Conservation (phyloP, 92 coral and sea anemone species). For the Pocillopora meandrina region DNA sequence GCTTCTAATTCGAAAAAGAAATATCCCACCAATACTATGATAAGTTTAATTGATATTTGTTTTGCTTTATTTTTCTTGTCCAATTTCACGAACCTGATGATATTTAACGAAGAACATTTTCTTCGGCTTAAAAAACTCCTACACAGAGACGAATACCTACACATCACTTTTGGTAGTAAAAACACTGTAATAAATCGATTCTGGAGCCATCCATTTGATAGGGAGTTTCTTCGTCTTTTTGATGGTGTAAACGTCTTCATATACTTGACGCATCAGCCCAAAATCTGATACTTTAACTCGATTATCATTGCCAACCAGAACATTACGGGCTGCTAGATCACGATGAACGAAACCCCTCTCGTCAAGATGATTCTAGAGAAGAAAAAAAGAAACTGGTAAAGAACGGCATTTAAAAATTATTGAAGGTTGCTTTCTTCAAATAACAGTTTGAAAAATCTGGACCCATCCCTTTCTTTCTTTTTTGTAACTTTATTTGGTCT, state of each 20-base stretch:
- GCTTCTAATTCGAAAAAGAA: no score
- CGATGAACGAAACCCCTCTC: not conserved
- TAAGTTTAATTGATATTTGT: no score
- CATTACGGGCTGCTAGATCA: slow-evolving; percentile 10
- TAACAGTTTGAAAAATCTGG: no score
- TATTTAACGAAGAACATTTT: no score
- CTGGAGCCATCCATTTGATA: slow-evolving; percentile 9
- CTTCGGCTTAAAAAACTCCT: not conserved
- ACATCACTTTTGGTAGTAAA: slow-evolving; percentile 1
- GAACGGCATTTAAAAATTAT: no score
- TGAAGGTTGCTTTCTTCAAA: no score
- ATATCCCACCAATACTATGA: no score
- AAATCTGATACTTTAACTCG: slow-evolving; percentile 8
- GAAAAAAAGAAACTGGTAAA: no score
- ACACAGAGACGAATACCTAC: not conserved
- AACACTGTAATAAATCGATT: not conserved
- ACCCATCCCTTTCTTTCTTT: no score
- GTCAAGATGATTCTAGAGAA: not conserved
- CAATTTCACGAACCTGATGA: no score
- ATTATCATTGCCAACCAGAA: not conserved
- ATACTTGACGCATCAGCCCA: slow-evolving; percentile 10
- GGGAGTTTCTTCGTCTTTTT: slow-evolving; percentile 2
- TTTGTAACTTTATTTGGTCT: no score
- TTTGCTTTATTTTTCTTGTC: no score
- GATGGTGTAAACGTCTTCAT: slow-evolving; percentile 5